Conservation (phyloP, 2,113 vertebrate species). For the Scartelaos histophorus region DNA sequence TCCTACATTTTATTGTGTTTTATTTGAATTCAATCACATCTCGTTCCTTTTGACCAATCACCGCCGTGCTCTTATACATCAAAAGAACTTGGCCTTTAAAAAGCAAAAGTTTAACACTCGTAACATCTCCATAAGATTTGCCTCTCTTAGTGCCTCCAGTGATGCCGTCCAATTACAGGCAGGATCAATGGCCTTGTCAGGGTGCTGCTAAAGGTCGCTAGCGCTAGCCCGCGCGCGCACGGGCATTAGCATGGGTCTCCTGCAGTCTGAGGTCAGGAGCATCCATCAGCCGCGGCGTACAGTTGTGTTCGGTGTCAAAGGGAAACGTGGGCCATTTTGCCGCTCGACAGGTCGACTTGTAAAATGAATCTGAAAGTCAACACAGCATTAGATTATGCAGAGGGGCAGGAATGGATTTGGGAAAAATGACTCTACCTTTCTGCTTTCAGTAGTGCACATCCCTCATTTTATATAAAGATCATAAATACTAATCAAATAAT, state of each 20-base stretch:
- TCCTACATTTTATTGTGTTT: too few species aligned
- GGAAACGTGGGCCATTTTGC: slow-evolving; percentile 27
- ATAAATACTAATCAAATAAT: too few species aligned
- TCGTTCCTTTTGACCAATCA: neutral
- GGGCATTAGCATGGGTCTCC: slow-evolving; percentile 17
- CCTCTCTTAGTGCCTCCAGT: slow-evolving; percentile 20
- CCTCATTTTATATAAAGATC: too few species aligned
- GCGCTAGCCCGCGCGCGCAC: slow-evolving; percentile 24
- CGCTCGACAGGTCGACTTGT: slow-evolving; percentile 25
- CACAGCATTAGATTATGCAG: slow-evolving; percentile 21
- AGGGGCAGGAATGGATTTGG: neutral
- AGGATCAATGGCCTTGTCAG: slow-evolving; percentile 62
- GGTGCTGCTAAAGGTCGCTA: slow-evolving; percentile 49
- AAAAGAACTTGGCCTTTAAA: neutral
- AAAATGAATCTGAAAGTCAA: slow-evolving; percentile 24
- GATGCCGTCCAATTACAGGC: slow-evolving; percentile 54
- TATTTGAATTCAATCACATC: neutral
- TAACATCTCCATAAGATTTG: slow-evolving; percentile 14
- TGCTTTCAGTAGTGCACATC: too few species aligned
- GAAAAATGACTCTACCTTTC: too few species aligned
- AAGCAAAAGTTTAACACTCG: neutral
- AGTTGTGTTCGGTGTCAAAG: slow-evolving; percentile 42
- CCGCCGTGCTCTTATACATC: neutral
- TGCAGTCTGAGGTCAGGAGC: slow-evolving; percentile 44
- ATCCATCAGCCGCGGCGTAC: slow-evolving; percentile 53